Evolutionary conservation across 2,888 invertebrate genomes (phyloP), one percentile per base, ranked within the genome.

Genomic region (Uropetala carovei): DNA sequence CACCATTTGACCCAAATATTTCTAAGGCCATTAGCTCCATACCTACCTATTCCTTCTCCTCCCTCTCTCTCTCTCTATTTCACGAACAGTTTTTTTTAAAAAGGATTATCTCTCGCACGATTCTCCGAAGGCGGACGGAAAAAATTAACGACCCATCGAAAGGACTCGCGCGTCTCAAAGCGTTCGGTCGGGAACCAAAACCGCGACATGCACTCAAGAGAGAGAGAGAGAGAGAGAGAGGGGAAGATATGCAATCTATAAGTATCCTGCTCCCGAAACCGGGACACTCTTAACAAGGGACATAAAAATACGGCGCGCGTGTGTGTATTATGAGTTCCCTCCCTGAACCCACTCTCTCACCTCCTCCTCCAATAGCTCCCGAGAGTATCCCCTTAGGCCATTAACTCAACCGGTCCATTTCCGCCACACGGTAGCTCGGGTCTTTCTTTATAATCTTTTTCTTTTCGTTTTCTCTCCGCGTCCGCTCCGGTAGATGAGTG

Each of bases 371-470:
- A 2, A 27, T 10, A 27, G 75, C 22, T 43, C 43, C 43, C 43
- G 43, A 43, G 43, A 43, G 43, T 43, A 43, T 43, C 2, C 75
- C 75, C 75, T 27, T 22, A 8, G 75, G 75, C 22, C 75, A 75
- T 27, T 10, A 27, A 2, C 75, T 75, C 75, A 27, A 75, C 75
- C 75, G 75, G 75, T 75, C 75, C 75, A 75, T 75, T 75, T 75
- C 75, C 75, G 75, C 75, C 75, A 75, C 75, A 75, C 75, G 75
- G 75, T 75, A 75, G 75, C 75, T 75, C 75, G 22, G 27, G 43
- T 43, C 43, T 43, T 43, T 43, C 43, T 43, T 43, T 43, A 43
- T 43, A 43, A 43, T 4, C 75, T 22, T 75, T 75, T 75, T 75
- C 75, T 75, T 75, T 75, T 75, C 27, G 22, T 75, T 75, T 75